Evolutionary conservation across 2,888 invertebrate species (phyloP).

Genomic region (Zygothrica quintamaculata): DNA sequence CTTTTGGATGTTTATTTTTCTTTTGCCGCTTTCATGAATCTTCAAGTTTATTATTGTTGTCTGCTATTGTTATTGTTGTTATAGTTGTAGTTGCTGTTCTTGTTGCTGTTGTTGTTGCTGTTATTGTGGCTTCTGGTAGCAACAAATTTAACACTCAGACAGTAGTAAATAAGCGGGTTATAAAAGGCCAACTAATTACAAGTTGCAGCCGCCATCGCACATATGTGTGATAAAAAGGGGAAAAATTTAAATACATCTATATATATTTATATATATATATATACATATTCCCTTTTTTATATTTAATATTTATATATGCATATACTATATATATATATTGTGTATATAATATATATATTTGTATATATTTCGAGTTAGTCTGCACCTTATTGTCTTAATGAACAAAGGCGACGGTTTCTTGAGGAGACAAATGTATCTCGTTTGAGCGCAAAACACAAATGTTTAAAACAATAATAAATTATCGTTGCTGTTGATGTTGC

Average conservation of each 20-base stretch:
- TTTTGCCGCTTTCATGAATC: slow-evolving; percentile 79
- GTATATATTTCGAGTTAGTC: slow-evolving; percentile 21
- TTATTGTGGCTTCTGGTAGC: slow-evolving; percentile 58
- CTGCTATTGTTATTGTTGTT: slow-evolving; percentile 38
- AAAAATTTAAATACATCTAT: slow-evolving; percentile 54
- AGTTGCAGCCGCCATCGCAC: slow-evolving; percentile 56
- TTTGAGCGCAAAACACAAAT: slow-evolving; percentile 80
- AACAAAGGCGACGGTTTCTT: slow-evolving; percentile 63
- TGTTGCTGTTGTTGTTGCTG: slow-evolving; percentile 23
- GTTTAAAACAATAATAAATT: slow-evolving; percentile 82
- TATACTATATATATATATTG: slow-evolving; percentile 29
- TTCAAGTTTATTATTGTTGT: slow-evolving; percentile 76
- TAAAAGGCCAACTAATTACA: slow-evolving; percentile 81
- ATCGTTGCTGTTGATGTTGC: slow-evolving; percentile 53
- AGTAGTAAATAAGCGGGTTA: slow-evolving; percentile 70
- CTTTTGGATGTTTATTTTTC: slow-evolving; percentile 69
- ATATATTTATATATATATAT: slow-evolving; percentile 37
- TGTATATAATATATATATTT: slow-evolving; percentile 9
- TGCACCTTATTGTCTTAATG: slow-evolving; percentile 70
- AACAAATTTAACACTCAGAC: slow-evolving; percentile 69
- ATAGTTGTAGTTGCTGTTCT: no score
- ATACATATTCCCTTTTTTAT: slow-evolving; percentile 11
- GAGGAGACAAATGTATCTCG: slow-evolving; percentile 76
- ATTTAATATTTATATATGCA: slow-evolving; percentile 23
- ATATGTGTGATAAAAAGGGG: slow-evolving; percentile 41